phyloP scores from a whole-genome alignment of 2,888 invertebrate genomes.

The Erpobdella octoculata region DNA sequence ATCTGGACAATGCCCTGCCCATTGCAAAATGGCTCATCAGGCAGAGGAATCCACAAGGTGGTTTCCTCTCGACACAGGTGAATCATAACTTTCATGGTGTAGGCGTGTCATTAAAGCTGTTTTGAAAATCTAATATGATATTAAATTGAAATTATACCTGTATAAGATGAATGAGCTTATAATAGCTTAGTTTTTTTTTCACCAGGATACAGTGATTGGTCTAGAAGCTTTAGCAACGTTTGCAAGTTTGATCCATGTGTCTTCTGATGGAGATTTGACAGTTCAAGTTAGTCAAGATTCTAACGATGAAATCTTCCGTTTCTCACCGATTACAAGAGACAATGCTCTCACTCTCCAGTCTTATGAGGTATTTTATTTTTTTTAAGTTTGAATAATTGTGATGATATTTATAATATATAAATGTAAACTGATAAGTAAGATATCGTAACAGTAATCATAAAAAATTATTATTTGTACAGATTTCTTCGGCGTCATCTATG shows the following conservation, averaged over 20 bases:
- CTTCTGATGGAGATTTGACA: constrained; percentile 35
- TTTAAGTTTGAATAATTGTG: background rate
- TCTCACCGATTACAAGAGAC: constrained; percentile 40
- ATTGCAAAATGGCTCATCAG: constrained; percentile 49
- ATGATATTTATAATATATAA: background rate
- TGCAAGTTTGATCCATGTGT: constrained; percentile 43
- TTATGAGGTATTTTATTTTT: constrained; percentile 41
- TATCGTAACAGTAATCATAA: too few relatives aligned
- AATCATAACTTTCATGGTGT: background rate
- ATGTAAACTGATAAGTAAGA: background rate
- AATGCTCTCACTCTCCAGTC: constrained; percentile 49
- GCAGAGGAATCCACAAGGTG: constrained; percentile 48
- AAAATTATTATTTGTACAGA: background rate
- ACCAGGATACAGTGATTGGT: constrained; percentile 18
- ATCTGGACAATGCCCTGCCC: constrained; percentile 35
- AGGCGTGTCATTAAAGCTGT: background rate
- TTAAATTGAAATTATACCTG: too few relatives aligned
- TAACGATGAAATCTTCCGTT: constrained; percentile 38
- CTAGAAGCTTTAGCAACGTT: constrained; percentile 51
- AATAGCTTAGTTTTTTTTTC: too few relatives aligned
- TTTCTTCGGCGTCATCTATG: constrained; percentile 12
- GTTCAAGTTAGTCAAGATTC: constrained; percentile 25
- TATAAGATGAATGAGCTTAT: too few relatives aligned
- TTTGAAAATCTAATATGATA: too few relatives aligned
- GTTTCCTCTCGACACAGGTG: constrained; percentile 52